These are phyloP conservation scores for Zhuqinia jingwanae DNA, from an alignment of 2,888 invertebrate species.

Conservation along the genomic window DNA sequence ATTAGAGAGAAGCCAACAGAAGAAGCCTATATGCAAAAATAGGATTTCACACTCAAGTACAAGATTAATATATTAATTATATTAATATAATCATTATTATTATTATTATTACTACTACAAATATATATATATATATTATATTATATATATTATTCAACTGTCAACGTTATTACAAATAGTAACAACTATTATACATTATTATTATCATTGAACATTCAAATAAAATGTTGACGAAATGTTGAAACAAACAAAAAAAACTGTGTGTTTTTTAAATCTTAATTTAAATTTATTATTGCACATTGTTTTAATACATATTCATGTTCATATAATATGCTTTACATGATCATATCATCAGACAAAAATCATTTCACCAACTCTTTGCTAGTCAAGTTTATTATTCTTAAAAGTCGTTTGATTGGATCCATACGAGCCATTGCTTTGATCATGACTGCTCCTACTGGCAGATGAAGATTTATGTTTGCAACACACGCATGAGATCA, in stretches of 20 bases:
- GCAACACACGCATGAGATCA: conserved; percentile 60
- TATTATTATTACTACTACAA: conserved; percentile 47
- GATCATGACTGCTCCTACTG: neutral
- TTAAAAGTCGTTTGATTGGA: conserved; percentile 2
- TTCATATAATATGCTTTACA: neutral
- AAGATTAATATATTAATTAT: conserved; percentile 68
- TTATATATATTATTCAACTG: conserved; percentile 34
- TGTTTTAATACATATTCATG: too few relatives aligned
- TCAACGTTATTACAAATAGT: conserved; percentile 49
- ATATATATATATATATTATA: conserved; percentile 1
- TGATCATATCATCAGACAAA: neutral
- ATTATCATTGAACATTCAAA: conserved; percentile 54
- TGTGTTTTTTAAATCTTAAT: too few relatives aligned
- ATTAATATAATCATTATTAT: conserved; percentile 57
- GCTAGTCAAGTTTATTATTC: neutral
- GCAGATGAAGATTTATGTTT: neutral
- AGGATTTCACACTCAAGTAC: conserved; percentile 73
- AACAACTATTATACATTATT: conserved; percentile 20
- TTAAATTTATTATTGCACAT: conserved; percentile 39
- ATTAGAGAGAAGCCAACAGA: conserved; percentile 66
- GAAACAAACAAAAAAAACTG: conserved; percentile 52
- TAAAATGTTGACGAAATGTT: conserved; percentile 61
- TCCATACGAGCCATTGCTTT: conserved; percentile 39
- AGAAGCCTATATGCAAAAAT: conserved; percentile 73
- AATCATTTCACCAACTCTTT: neutral